phyloP scores from a whole-genome alignment of 2,888 invertebrate species.

The Melipona bicolor region DNA sequence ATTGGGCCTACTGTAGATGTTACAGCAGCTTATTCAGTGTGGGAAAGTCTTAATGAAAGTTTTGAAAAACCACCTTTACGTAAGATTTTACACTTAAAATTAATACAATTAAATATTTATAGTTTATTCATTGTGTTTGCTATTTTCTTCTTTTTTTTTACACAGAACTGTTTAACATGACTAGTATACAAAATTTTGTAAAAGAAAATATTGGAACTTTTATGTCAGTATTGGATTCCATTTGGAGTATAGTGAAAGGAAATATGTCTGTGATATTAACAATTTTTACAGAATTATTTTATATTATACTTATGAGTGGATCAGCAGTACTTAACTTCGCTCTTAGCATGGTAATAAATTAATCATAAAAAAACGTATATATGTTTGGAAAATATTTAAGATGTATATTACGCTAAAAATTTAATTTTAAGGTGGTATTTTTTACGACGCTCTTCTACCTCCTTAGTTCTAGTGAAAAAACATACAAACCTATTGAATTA shows the following conservation, averaged over 20 bases:
- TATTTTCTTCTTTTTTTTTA: slow-evolving; percentile 51
- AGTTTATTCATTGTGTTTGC: background rate
- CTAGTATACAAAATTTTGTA: slow-evolving; percentile 91
- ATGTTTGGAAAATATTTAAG: slow-evolving; percentile 19
- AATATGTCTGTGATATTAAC: slow-evolving; percentile 95
- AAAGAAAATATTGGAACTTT: slow-evolving; percentile 96
- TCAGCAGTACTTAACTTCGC: slow-evolving; percentile 95
- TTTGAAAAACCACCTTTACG: slow-evolving; percentile 90
- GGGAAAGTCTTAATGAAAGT: slow-evolving; percentile 89
- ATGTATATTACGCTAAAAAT: background rate
- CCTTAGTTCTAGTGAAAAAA: slow-evolving; percentile 92
- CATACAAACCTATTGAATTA: slow-evolving; percentile 97
- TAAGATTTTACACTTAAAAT: slow-evolving; percentile 80
- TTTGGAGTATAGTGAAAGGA: slow-evolving; percentile 96
- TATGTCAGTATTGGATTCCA: slow-evolving; percentile 92
- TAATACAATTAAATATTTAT: slow-evolving; percentile 18
- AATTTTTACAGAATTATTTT: slow-evolving; percentile 94
- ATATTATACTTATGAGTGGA: slow-evolving; percentile 94
- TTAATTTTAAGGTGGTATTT: slow-evolving; percentile 92
- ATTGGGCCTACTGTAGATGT: slow-evolving; percentile 91
- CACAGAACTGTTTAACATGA: slow-evolving; percentile 89
- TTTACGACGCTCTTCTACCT: slow-evolving; percentile 98
- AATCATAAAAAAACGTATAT: background rate
- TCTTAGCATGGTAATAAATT: slow-evolving; percentile 89
- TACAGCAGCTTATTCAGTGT: slow-evolving; percentile 89